These are phyloP conservation scores for Sebastes itinus DNA, from an alignment of 2,797 vertebrate species.

Conservation along the genomic window DNA sequence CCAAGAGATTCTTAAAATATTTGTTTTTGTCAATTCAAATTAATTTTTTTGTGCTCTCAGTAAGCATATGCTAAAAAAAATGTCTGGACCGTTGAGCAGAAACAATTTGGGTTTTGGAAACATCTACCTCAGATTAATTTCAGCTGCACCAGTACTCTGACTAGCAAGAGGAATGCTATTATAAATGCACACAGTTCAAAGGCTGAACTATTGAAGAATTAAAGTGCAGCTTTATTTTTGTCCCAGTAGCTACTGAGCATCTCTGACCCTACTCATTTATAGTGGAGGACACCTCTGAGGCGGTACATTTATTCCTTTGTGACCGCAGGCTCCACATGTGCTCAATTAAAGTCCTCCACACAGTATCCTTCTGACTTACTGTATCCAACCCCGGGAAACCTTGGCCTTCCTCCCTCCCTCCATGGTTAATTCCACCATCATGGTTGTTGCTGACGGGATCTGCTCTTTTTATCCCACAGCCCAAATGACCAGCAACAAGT, in stretches of 20 bases:
- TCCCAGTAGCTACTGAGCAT: background rate
- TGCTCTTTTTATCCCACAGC: background rate
- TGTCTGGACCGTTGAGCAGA: background rate
- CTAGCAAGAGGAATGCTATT: background rate
- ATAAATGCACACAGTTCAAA: background rate
- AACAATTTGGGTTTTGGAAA: background rate
- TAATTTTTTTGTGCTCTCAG: background rate
- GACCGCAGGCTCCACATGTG: background rate
- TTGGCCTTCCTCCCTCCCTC: background rate
- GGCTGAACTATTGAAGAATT: background rate
- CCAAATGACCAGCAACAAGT: background rate
- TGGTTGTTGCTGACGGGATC: background rate
- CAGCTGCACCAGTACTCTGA: background rate
- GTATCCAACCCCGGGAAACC: background rate
- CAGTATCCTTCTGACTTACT: background rate
- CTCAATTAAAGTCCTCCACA: background rate
- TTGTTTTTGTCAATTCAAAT: background rate
- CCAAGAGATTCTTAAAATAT: background rate
- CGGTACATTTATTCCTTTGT: background rate
- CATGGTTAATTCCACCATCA: background rate
- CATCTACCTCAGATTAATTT: background rate
- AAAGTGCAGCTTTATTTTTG: background rate
- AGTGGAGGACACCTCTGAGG: background rate
- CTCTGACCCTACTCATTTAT: background rate
- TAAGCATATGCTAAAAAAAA: background rate